These are phyloP conservation scores for Drosophila anceps DNA, from an alignment of 2,888 invertebrate species.

Conservation along the genomic window DNA sequence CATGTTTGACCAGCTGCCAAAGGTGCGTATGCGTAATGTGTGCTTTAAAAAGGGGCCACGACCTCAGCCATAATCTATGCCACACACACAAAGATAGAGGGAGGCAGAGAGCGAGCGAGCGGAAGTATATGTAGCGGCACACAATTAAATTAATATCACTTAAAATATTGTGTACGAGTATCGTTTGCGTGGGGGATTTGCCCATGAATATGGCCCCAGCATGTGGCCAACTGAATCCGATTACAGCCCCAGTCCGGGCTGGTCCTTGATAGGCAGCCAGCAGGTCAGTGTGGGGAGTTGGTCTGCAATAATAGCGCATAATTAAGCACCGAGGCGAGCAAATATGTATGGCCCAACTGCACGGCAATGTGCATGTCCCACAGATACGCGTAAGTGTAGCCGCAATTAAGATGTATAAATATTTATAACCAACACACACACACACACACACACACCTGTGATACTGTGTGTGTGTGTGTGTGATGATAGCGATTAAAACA, in stretches of 20 bases:
- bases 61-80: constrained; percentile 38
- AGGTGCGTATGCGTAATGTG: constrained; percentile 22
- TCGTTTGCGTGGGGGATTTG: constrained; percentile 29
- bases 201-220: constrained; percentile 14
- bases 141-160: constrained; percentile 77
- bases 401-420: constrained; percentile 32
- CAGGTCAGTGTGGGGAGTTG: not conserved
- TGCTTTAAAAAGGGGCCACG: constrained; percentile 12
- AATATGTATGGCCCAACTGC: constrained; percentile 21
- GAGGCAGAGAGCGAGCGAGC: not conserved
- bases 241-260: constrained; percentile 24
- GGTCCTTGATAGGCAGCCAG: constrained; percentile 14
- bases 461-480: not conserved
- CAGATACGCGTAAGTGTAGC: constrained; percentile 18
- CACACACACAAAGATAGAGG: constrained; percentile 10
- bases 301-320: constrained; percentile 70
- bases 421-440: constrained; percentile 16
- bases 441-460: not conserved
- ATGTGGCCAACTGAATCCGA: constrained; percentile 44
- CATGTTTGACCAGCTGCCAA: not conserved
- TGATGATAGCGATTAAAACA: constrained; percentile 11
- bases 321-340: constrained; percentile 55
- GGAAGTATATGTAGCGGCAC: constrained; percentile 6
- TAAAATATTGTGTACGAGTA: constrained; percentile 67
- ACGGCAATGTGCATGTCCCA: constrained; percentile 44